Percentiles rank a stretch among this genome's conserved stretches.
phyloP scores from a whole-genome alignment of 2,113 vertebrate species.

The Pachycephala philippinensis region DNA sequence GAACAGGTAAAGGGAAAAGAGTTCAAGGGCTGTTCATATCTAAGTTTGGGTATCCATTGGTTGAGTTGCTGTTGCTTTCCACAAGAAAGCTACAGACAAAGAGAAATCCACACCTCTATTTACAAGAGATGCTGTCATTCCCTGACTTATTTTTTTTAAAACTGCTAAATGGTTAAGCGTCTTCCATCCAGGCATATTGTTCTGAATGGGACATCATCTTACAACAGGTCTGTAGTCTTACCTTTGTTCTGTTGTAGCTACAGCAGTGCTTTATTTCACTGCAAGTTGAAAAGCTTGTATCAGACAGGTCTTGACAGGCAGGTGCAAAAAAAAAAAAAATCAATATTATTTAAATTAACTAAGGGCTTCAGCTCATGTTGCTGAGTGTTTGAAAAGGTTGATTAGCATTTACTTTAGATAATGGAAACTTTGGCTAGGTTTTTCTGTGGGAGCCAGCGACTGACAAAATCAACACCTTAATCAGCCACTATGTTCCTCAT shows the following conservation, averaged over 20 bases:
- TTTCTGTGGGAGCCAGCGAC: neutral
- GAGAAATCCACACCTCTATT: neutral
- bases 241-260: neutral
- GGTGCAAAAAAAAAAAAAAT: neutral
- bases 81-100: neutral
- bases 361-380: neutral
- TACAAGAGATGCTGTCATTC: neutral
- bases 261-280: neutral
- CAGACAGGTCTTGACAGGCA: neutral
- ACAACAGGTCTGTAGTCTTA: neutral
- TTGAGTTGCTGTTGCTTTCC: fast-evolving
- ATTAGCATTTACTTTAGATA: neutral
- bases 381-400: neutral
- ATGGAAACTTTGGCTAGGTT: neutral
- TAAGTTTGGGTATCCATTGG: neutral
- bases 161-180: neutral
- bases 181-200: neutral
- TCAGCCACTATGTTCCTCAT: fast-evolving
- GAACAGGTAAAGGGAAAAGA: neutral
- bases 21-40: neutral
- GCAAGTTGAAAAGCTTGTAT: neutral
- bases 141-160: neutral
- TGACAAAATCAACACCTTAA: neutral
- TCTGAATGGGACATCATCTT: neutral
- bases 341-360: neutral